These are phyloP conservation scores for Paracyclopina nana DNA, from an alignment of 1,140 invertebrate genomes.

Conservation along the genomic window DNA sequence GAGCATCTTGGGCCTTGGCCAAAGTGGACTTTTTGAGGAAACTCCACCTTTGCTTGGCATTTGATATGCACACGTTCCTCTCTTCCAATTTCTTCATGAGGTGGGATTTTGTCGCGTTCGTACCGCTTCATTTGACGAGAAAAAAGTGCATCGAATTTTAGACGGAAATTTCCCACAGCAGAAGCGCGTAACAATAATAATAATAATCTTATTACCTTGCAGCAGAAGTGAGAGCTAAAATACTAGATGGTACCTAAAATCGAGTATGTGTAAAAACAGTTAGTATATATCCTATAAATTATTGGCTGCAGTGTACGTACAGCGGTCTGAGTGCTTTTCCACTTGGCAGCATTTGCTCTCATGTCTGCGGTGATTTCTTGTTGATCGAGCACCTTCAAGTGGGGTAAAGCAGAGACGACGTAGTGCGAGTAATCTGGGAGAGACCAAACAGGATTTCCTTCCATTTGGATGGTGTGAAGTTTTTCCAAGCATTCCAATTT, in stretches of 20 bases:
- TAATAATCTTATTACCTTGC: no score
- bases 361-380: constrained; percentile 20
- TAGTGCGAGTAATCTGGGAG: constrained; percentile 9
- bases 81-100: constrained; percentile 20
- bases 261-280: not conserved
- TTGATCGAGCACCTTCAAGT: constrained; percentile 18
- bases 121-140: not conserved
- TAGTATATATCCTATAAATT: not conserved
- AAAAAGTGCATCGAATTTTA: no score
- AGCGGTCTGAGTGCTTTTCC: not conserved
- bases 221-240: no score
- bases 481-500: constrained; percentile 3
- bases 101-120: constrained; percentile 15
- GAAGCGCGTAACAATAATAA: no score
- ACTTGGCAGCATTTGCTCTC: constrained; percentile 16
- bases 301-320: not conserved
- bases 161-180: no score
- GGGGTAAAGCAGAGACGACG: not conserved
- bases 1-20: no score
- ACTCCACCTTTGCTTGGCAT: constrained; percentile 21
- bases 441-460: constrained; percentile 16
- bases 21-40: constrained; percentile 19
- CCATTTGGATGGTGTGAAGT: constrained; percentile 14
- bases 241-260: no score
- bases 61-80: constrained; percentile 20